Base-by-base conservation (phyloP, 2,888 invertebrate genomes). In the Pachydiplax longipennis region DNA sequence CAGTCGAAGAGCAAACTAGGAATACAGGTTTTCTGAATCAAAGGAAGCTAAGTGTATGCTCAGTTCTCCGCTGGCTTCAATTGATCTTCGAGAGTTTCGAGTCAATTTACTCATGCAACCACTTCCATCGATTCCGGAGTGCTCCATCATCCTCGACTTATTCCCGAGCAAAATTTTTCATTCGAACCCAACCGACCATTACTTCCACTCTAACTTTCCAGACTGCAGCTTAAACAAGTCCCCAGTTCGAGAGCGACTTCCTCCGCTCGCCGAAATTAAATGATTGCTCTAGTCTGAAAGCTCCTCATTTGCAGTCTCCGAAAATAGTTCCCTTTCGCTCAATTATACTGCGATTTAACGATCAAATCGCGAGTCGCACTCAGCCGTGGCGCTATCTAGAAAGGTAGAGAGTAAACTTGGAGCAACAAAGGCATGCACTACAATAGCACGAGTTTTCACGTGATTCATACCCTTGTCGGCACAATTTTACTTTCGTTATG, bases 201-300 rank as follows among this genome's bases (percentile, higher is more conserved):
- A 13, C 73, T 73, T 25, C 73, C 40, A 53, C 83, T n/a, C 35
- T 22, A 87, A 87, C 61, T 87, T 87, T 22, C 22, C 4, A 87
- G 35, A 61, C 87, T 35, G 0, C 10, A 37, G 37, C 22, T 87
- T 40, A 18, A 61, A 61, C n/a, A 37, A 81, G 40, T n/a, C 87
- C 31, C 40, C 61, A 10, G 35, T 35, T 37, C 61, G 37, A 83
- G 35, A 58, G 31, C 12, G 58, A 83, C 83, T 58, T 61, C 58
- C 65, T 65, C 61, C n/a, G 15, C 83, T 53, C 58, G 58, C 83
- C n/a, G 22, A 58, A 83, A 53, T 82, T 82, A 82, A 83, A 83
- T n/a, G 31, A 58, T 22, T 58, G 22, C 15, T 58, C 22, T 25
- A 65, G 22, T 65, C n/a, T 25, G 25, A 22, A 22, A 65, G n/a